Percentiles rank a stretch among this genome's conserved stretches.
phyloP scores from a whole-genome alignment of 2,797 vertebrate species.

The Sebastes hopkinsi region DNA sequence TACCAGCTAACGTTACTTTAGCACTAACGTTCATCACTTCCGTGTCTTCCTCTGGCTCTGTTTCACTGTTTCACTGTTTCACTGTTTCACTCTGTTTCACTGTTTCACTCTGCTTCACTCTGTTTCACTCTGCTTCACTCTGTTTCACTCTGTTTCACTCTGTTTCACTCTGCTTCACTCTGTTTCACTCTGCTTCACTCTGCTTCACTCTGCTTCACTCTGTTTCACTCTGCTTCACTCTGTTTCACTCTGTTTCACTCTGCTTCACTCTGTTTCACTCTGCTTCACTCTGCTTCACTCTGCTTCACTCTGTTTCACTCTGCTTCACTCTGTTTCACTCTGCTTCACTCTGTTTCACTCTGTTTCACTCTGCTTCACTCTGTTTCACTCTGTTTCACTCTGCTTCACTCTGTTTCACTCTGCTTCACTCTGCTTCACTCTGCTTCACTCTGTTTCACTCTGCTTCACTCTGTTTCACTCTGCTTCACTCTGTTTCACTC shows the following conservation, averaged over 20 bases:
- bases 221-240: background rate
- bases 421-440: background rate
- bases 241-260: too few species aligned
- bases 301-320: background rate
- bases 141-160: background rate
- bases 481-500: background rate
- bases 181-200: background rate
- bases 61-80: too few species aligned
- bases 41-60: background rate
- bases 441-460: too few species aligned
- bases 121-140: background rate
- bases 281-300: background rate
- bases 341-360: too few species aligned
- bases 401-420: background rate
- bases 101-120: fast-evolving
- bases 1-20: background rate
- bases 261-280: background rate
- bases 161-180: background rate
- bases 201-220: fast-evolving
- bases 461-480: background rate
- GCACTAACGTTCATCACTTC: background rate
- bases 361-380: background rate
- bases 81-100: fast-evolving
- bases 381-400: too few species aligned
- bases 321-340: background rate